Evolutionary conservation across 1,140 invertebrate species (phyloP).

Genomic region (Drosophila fuyamai): DNA sequence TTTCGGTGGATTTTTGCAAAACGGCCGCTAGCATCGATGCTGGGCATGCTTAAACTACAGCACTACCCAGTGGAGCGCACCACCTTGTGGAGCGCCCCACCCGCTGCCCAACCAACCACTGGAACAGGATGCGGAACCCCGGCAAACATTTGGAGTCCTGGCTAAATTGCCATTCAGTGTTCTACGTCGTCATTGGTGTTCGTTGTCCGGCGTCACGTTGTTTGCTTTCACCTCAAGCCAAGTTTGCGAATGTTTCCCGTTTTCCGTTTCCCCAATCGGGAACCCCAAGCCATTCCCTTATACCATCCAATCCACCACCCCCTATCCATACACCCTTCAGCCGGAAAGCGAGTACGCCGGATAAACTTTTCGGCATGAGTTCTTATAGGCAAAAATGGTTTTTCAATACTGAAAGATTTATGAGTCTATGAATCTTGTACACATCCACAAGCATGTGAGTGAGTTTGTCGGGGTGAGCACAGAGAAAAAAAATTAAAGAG

Average conservation of each 20-base stretch:
- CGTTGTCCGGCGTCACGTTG: conserved; percentile 74
- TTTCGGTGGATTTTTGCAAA: conserved; percentile 73
- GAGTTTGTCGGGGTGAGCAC: conserved; percentile 16
- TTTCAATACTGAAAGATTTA: conserved; percentile 82
- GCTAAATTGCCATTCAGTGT: conserved; percentile 78
- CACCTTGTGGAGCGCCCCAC: background rate
- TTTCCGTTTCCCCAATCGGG: conserved; percentile 8
- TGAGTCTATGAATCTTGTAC: conserved; percentile 81
- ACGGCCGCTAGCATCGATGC: conserved; percentile 32
- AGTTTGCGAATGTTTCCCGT: conserved; percentile 66
- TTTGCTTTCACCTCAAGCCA: conserved; percentile 80
- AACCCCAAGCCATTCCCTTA: background rate
- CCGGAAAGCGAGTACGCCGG: conserved; percentile 41
- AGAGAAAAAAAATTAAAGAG: background rate
- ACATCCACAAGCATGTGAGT: conserved; percentile 42
- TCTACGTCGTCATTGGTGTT: conserved; percentile 60
- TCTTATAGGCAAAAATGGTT: conserved; percentile 82
- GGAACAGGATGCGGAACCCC: conserved; percentile 1
- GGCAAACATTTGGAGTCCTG: conserved; percentile 51
- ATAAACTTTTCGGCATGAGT: conserved; percentile 79
- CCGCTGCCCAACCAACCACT: conserved; percentile 1
- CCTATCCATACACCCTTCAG: conserved; percentile 5
- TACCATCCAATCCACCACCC: background rate
- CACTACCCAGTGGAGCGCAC: background rate
- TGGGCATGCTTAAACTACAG: conserved; percentile 19